Evolutionary conservation across 2,888 invertebrate genomes (phyloP), one percentile per base, ranked within the genome.

Genomic region (Onthophagus sagittarius): DNA sequence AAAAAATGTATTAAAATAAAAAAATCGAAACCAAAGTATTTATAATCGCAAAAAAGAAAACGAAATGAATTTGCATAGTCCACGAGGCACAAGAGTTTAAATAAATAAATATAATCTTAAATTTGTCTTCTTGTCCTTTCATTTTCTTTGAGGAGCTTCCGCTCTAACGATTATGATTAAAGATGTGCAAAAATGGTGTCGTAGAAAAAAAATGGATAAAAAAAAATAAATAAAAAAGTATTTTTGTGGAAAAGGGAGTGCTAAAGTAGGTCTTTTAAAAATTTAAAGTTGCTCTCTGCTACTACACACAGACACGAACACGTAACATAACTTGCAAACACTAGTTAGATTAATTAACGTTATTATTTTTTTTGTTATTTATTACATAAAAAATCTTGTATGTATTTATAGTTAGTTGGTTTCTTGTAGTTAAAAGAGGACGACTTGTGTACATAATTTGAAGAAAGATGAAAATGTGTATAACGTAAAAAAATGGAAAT

Each of bases 381-480:
- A 83, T 83, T 84, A 79, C 79, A 81, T 53, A 53, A 53, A 9
- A 9, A 7, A 11, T 53, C 7, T 53, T 53, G 80, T 83, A 83
- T 83, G 81, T 84, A 82, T 83, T 83, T 83, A 81, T 83, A 82
- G 39, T 53, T 53, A 53, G 80, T 81, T 83, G 84, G 83, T 84
- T 82, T 84, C 83, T 83, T 83, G 23, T 23, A 23, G 23, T 23
- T 23, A 23, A 84, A 83, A 84, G 84, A 83, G 82, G 82, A 84
- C 81, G 39, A 53, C 39, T 53, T 53, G 83, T 81, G 85, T 85
- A 85, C 82, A 85, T 84, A 53, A 84, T 81, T 82, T 82, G 23
- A 23, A 82, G 82, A 82, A 82, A 83, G 82, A 82, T 80, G 76
- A 81, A 79, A 83, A 82, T 83, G 84, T 85, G 84, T 85, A 84